phyloP scores from a whole-genome alignment of 2,113 vertebrate genomes.

The Cygnus buccinator region DNA sequence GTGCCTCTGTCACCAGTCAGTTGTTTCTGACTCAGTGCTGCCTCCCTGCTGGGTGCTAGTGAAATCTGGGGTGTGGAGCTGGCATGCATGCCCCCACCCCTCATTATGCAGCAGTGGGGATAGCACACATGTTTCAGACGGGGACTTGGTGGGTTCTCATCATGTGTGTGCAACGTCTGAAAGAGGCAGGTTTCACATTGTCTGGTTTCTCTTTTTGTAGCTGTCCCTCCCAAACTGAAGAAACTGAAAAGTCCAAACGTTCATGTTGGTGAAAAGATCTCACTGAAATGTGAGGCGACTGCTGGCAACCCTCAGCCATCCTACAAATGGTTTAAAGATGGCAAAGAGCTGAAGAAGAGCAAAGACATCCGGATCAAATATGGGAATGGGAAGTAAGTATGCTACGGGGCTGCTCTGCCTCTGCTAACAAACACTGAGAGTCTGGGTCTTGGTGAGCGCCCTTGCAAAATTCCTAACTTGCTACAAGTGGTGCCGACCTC shows the following conservation, averaged over 20 bases:
- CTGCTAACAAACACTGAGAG: not conserved
- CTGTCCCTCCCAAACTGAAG: conserved; percentile 89
- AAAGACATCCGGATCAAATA: conserved; percentile 89
- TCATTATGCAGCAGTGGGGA: fast-evolving
- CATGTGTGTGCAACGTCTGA: fast-evolving
- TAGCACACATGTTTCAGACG: not conserved
- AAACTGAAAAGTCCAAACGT: conserved; percentile 88
- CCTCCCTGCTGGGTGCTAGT: not conserved
- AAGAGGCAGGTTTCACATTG: not conserved
- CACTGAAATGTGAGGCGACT: conserved; percentile 90
- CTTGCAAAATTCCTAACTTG: not conserved
- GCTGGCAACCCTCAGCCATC: conserved; percentile 87
- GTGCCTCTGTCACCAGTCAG: not conserved
- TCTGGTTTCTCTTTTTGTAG: conserved; percentile 68
- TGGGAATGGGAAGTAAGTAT: conserved; percentile 86
- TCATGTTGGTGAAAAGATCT: conserved; percentile 87
- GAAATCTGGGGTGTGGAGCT: not conserved
- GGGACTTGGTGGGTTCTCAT: fast-evolving
- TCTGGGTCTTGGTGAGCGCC: not conserved
- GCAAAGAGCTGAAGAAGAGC: conserved; percentile 92
- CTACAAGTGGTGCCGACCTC: not conserved
- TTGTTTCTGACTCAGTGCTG: fast-evolving
- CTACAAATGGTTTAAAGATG: conserved; percentile 97
- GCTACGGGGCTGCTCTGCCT: not conserved
- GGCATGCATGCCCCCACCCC: not conserved